These are phyloP conservation scores for Rana temporaria DNA, from an alignment of 2,113 vertebrate species.

Conservation along the genomic window DNA sequence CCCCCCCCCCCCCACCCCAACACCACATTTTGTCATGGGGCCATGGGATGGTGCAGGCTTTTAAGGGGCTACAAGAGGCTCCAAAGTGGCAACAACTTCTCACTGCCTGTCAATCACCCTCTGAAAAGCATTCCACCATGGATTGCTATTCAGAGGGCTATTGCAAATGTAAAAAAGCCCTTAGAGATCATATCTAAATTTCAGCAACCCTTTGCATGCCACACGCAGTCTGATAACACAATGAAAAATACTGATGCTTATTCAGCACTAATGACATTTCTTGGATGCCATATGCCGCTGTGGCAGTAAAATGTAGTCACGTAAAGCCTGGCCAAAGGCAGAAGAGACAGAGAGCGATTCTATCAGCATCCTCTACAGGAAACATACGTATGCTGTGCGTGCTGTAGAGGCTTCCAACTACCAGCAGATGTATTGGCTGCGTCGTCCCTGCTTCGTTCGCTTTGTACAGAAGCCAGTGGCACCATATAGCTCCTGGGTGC, in stretches of 20 bases:
- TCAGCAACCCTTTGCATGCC: too few relatives aligned
- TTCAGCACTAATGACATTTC: not conserved
- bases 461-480: constrained; percentile 24
- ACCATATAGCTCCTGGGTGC: constrained; percentile 29
- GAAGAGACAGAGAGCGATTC: not conserved
- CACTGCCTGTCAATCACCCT: too few relatives aligned
- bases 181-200: too few relatives aligned
- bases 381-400: constrained; percentile 42
- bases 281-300: constrained; percentile 41
- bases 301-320: constrained; percentile 17
- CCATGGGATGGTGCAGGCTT: too few relatives aligned
- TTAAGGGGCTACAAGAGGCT: too few relatives aligned
- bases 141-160: too few relatives aligned
- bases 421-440: constrained; percentile 48
- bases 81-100: too few relatives aligned
- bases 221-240: too few relatives aligned
- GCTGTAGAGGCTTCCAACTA: constrained; percentile 26
- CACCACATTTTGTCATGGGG: too few relatives aligned
- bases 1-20: too few relatives aligned
- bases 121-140: too few relatives aligned
- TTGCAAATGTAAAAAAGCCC: too few relatives aligned
- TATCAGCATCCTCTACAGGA: constrained; percentile 18
- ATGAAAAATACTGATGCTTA: not conserved
- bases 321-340: constrained; percentile 20
- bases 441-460: constrained; percentile 15